Conservation (phyloP, 2,113 vertebrate genomes). For the Mormoops blainvillei region DNA sequence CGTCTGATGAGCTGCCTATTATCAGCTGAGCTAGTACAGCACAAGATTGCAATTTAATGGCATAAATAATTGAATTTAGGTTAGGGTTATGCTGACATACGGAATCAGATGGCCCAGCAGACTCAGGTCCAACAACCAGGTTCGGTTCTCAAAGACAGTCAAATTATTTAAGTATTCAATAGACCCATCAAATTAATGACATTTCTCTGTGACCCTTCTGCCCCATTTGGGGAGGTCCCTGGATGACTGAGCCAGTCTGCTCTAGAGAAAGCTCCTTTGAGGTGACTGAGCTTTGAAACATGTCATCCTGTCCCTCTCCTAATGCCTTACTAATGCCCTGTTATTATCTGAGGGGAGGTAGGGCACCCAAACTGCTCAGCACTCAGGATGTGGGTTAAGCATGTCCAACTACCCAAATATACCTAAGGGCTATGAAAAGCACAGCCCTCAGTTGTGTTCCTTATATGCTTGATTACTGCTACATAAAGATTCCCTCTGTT, state of each 20-base stretch:
- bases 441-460: neutral
- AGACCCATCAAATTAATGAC: neutral
- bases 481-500: constrained; percentile 38
- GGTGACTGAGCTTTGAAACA: neutral
- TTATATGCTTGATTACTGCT: constrained; percentile 37
- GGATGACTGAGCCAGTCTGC: neutral
- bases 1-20: neutral
- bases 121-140: neutral
- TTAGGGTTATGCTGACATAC: neutral
- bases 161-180: neutral
- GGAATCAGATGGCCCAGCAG: neutral
- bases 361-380: neutral
- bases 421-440: neutral
- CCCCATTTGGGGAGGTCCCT: neutral
- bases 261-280: neutral
- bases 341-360: neutral
- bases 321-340: neutral
- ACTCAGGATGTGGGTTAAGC: neutral
- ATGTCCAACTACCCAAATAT: neutral
- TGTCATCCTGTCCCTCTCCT: neutral
- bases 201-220: neutral
- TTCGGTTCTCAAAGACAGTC: neutral
- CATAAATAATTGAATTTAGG: neutral
- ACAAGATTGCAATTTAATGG: neutral
- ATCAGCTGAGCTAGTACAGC: neutral